Base-by-base conservation (phyloP, 2,888 invertebrate genomes). In the Halictus quadricinctus region DNA sequence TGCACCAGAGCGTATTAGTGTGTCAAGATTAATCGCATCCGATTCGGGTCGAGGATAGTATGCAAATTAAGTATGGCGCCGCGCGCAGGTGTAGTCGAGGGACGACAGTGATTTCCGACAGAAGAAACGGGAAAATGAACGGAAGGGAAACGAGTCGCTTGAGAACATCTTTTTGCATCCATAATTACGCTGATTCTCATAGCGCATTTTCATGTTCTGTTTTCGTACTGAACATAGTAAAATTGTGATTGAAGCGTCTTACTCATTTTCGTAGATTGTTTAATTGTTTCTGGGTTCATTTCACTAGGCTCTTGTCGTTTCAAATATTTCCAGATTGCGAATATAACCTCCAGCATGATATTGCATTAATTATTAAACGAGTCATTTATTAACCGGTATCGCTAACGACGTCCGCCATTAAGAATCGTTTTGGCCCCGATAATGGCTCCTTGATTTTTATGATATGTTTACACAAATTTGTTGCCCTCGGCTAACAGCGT, bases 11-110 rank as follows among this genome's bases (percentile, higher is more conserved):
- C 60, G 46, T 54, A 66, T 76, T 13, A 69, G 12, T 58, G 48
- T 69, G 75, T 76, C 64, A 83, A 73, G 75, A 75, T 72, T 76
- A 75, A 74, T 76, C 36, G 76, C 85, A 46, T 36, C 12, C 72
- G 73, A 85, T 85, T 85, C 60, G 73, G 84, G 85, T 80, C 85
- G 85, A 74, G 84, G 84, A 84, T 76, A 79, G 64, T 76, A 84
- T 76, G 84, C 75, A 76, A 84, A 76, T 75, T 18, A 54, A 60
- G 29, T 13, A 21, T 21, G 21, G 21, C 69, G 15, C 21, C 25
- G 36, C 29, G 25, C 60, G 29, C 58, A 60, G 41, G 29, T 81
- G 73, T 25, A 41, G 58, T 13, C 29, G 5, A 5, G 21, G 25
- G 15, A n/a, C 46, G 18, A 43, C 36, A 15, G 7, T 25, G 48